phyloP scores from a whole-genome alignment of 1,140 invertebrate species.

The Augochlora pura region DNA sequence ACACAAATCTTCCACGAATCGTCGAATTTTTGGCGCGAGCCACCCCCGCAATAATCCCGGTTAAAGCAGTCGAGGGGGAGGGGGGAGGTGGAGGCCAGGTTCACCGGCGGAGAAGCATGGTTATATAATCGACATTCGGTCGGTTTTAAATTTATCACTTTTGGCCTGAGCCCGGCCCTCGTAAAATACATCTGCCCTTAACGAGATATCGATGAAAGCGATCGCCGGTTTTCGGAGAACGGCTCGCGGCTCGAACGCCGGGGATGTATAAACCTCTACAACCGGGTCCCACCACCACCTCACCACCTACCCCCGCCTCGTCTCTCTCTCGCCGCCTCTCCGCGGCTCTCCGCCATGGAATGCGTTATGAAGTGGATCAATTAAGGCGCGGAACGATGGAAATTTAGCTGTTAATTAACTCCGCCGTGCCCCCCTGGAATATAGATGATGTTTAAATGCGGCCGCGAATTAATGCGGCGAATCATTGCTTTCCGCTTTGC shows the following conservation, averaged over 20 bases:
- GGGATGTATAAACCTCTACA: conserved; percentile 18
- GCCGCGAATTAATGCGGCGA: conserved; percentile 16
- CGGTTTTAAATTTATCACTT: conserved; percentile 46
- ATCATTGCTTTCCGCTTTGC: neutral
- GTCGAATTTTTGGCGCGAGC: neutral
- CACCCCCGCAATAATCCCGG: too few species aligned
- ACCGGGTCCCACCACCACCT: too few species aligned
- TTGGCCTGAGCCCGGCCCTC: conserved; percentile 22
- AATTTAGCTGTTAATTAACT: conserved; percentile 47
- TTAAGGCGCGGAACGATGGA: conserved; percentile 39
- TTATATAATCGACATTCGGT: conserved; percentile 33
- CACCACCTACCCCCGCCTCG: too few species aligned
- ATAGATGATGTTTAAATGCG: conserved; percentile 35
- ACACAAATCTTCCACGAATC: conserved; percentile 9
- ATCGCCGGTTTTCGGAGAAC: conserved; percentile 35
- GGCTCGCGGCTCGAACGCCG: neutral
- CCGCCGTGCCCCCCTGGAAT: conserved; percentile 1
- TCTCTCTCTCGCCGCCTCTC: neutral
- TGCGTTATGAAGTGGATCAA: conserved; percentile 47
- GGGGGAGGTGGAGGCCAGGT: too few species aligned
- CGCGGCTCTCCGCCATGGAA: neutral
- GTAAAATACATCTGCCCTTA: conserved; percentile 47
- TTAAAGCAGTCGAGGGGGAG: too few species aligned
- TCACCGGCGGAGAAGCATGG: neutral
- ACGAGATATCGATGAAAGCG: conserved; percentile 45